A percentile compares a stretch with the other conserved stretches of the same genome.
phyloP scores from a whole-genome alignment of 2,113 vertebrate genomes.

The Bombycilla garrulus region DNA sequence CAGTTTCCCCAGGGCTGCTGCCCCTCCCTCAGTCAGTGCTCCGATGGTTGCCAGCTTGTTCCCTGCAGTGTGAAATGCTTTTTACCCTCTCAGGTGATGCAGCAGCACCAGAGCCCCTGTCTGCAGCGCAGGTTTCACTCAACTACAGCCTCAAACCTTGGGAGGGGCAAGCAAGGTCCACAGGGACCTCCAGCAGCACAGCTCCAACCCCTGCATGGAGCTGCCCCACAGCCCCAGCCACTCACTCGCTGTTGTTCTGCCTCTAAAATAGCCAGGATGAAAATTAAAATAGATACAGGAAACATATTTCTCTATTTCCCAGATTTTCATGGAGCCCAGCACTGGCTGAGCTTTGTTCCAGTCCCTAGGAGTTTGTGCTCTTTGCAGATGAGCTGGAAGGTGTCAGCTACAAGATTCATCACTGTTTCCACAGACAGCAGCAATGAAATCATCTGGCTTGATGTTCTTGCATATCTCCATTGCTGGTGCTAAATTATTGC shows the following conservation, averaged over 20 bases:
- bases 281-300: not conserved
- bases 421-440: not conserved
- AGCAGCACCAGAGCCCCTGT: not conserved
- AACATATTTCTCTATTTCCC: not conserved
- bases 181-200: not conserved
- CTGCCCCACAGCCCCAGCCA: not conserved
- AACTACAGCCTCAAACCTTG: not conserved
- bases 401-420: not conserved
- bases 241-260: not conserved
- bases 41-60: not conserved
- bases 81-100: accelerated
- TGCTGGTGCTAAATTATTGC: not conserved
- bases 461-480: not conserved
- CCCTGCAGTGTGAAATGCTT: not conserved
- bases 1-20: not conserved
- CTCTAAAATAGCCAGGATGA: not conserved
- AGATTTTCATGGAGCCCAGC: not conserved
- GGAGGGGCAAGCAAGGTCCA: not conserved
- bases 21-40: not conserved
- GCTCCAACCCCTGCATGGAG: not conserved
- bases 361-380: not conserved
- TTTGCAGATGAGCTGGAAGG: not conserved
- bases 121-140: not conserved
- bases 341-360: not conserved
- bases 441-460: not conserved